These are phyloP conservation scores for Mesocricetus auratus DNA, from an alignment of 2,113 vertebrate genomes.

Conservation along the genomic window DNA sequence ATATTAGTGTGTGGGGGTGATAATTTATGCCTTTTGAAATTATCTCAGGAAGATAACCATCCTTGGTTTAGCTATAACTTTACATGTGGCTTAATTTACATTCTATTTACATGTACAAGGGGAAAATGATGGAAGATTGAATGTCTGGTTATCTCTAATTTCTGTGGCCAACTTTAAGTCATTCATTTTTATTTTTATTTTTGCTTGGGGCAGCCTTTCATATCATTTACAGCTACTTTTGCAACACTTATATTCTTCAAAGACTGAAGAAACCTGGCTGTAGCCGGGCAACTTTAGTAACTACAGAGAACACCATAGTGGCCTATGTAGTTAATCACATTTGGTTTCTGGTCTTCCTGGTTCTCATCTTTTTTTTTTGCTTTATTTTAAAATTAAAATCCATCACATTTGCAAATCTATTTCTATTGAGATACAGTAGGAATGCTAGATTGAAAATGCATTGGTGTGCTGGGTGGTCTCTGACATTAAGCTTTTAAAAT, in stretches of 20 bases:
- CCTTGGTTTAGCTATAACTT: neutral
- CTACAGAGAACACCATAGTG: slow-evolving; percentile 65
- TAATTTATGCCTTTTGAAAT: neutral
- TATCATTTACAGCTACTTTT: slow-evolving; percentile 76
- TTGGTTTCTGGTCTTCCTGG: slow-evolving; percentile 45
- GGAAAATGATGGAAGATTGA: neutral
- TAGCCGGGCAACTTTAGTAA: slow-evolving; percentile 76
- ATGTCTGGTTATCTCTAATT: slow-evolving; percentile 73
- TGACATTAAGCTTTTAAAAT: slow-evolving; percentile 82
- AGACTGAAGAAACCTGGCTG: slow-evolving; percentile 64
- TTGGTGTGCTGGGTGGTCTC: slow-evolving; percentile 56
- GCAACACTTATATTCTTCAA: slow-evolving; percentile 61
- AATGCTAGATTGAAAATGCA: slow-evolving; percentile 76
- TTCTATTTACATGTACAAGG: neutral
- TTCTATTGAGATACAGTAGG: slow-evolving; percentile 57
- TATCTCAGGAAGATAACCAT: neutral
- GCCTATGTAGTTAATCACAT: slow-evolving; percentile 34
- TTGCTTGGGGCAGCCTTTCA: slow-evolving; percentile 62
- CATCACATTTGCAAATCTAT: slow-evolving; percentile 56
- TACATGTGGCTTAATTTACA: neutral
- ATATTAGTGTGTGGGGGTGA: neutral
- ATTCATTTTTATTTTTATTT: slow-evolving; percentile 66
- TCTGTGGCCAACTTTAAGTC: slow-evolving; percentile 68
- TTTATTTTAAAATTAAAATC: slow-evolving; percentile 60
- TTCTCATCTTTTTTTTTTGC: slow-evolving; percentile 47